Percentiles rank a stretch among this genome's conserved stretches.
phyloP scores from a whole-genome alignment of 2,888 invertebrate species.

The Sturmia bella region DNA sequence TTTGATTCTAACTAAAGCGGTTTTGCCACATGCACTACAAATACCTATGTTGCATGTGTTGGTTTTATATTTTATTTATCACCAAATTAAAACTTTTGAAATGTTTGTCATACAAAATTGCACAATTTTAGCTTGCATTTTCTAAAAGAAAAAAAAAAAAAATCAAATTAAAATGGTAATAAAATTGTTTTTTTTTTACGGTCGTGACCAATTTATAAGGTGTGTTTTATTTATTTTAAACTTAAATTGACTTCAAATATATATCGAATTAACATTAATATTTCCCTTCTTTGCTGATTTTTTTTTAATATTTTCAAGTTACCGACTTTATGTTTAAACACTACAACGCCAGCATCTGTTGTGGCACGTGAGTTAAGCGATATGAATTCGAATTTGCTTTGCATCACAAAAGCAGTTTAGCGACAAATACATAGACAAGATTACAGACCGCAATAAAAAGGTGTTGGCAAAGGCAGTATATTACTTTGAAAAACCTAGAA shows the following conservation, averaged over 20 bases:
- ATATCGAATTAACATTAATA: slow-evolving; percentile 1
- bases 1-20: background rate
- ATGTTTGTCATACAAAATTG: slow-evolving; percentile 40
- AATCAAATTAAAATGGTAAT: slow-evolving; percentile 18
- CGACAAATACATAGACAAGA: slow-evolving; percentile 34
- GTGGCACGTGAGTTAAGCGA: slow-evolving; percentile 63
- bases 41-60: too few relatives aligned
- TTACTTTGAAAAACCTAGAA: background rate
- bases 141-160: slow-evolving; percentile 17
- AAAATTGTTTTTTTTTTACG: slow-evolving; percentile 26
- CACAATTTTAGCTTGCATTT: slow-evolving; percentile 47
- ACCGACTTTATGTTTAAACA: slow-evolving; percentile 10
- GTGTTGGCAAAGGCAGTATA: slow-evolving; percentile 30
- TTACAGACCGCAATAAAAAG: slow-evolving; percentile 40
- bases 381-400: slow-evolving; percentile 43
- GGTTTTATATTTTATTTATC: slow-evolving; percentile 1
- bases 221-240: slow-evolving; percentile 43
- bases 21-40: background rate
- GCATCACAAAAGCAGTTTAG: slow-evolving; percentile 31
- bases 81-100: slow-evolving; percentile 18
- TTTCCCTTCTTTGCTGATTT: background rate
- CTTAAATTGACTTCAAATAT: background rate
- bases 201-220: slow-evolving; percentile 53
- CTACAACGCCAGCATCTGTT: slow-evolving; percentile 40
- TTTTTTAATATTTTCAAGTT: slow-evolving; percentile 36